Conservation (phyloP, 1,140 invertebrate genomes). For the Formica exsecta region DNA sequence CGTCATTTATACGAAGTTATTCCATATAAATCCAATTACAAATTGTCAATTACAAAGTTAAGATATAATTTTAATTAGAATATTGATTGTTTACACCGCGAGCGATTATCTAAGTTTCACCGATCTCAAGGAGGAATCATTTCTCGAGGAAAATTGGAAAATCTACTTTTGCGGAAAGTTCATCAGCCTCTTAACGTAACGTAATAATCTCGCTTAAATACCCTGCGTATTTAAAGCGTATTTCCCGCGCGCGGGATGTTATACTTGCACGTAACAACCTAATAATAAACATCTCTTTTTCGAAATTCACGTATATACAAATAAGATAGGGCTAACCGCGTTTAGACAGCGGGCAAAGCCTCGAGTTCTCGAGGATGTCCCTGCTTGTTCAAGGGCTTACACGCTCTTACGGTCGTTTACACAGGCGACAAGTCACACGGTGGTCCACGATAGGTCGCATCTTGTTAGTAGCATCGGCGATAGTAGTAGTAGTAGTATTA, state of each 20-base stretch:
- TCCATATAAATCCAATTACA: too few species aligned
- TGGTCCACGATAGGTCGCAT: constrained; percentile 15
- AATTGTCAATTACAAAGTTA: too few species aligned
- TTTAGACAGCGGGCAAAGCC: constrained; percentile 22
- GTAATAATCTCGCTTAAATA: background rate
- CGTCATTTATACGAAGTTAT: too few species aligned
- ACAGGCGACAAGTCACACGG: constrained; percentile 47
- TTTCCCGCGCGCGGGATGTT: background rate
- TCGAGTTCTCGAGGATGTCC: constrained; percentile 31
- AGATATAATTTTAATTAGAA: background rate
- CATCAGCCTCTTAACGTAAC: background rate
- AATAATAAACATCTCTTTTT: constrained; percentile 5
- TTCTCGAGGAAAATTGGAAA: background rate
- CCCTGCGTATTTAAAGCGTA: background rate
- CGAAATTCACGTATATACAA: background rate
- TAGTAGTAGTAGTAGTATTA: too few species aligned
- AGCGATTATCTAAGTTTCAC: background rate
- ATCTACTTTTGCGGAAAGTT: background rate
- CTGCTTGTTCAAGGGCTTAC: constrained; percentile 60
- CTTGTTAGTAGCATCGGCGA: background rate
- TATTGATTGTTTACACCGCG: background rate
- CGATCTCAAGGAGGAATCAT: background rate
- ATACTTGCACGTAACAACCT: background rate
- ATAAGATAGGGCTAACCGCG: background rate
- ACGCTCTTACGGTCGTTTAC: constrained; percentile 65